These are phyloP conservation scores for Gulo gulo DNA, from an alignment of 2,113 vertebrate species.

Conservation along the genomic window DNA sequence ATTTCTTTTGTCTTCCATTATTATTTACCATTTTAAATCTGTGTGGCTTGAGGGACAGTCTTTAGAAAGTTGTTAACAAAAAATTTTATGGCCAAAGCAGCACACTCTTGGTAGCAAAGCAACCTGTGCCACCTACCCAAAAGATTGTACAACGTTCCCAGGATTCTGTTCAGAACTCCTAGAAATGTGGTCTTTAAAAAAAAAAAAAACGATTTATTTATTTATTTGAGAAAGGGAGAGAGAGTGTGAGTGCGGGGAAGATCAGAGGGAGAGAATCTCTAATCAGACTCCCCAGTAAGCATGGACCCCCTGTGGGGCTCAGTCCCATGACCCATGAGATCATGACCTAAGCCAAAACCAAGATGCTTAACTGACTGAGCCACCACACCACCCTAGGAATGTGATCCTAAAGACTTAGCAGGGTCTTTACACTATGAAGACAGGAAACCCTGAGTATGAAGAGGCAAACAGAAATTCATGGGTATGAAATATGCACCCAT, in stretches of 20 bases:
- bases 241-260: neutral
- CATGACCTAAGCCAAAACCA: neutral
- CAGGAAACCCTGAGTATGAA: neutral
- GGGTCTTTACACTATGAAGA: neutral
- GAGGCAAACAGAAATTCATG: neutral
- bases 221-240: neutral
- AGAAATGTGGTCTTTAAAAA: neutral
- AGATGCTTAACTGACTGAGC: neutral
- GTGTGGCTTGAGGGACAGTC: neutral
- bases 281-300: neutral
- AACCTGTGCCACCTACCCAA: neutral
- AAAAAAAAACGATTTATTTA: neutral
- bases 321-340: neutral
- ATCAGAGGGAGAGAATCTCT: neutral
- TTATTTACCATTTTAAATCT: neutral
- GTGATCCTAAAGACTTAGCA: neutral
- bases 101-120: neutral
- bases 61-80: neutral
- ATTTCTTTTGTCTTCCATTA: constrained; percentile 19
- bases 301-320: neutral
- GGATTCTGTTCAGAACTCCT: neutral
- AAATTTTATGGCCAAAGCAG: neutral
- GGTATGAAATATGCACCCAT: neutral
- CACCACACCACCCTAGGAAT: neutral
- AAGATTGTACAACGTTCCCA: neutral